Evolutionary conservation across 2,888 invertebrate species (phyloP).

Genomic region (Cephus rjabovi): DNA sequence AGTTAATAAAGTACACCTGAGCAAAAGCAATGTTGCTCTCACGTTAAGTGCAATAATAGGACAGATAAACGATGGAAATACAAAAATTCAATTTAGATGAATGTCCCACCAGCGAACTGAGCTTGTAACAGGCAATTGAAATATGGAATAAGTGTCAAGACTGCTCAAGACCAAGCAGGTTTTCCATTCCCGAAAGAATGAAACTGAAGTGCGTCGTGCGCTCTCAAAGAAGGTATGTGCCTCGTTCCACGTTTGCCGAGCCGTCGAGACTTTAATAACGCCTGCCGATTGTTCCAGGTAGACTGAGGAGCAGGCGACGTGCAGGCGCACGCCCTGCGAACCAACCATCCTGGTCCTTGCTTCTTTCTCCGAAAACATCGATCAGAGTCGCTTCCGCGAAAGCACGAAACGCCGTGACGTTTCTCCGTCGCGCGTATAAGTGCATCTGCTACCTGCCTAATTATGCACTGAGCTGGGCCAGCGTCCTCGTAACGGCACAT

Average conservation of each 20-base stretch:
- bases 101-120: too few relatives aligned
- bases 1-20: too few relatives aligned
- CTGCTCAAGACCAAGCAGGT: not conserved
- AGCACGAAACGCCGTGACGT: not conserved
- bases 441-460: too few relatives aligned
- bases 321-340: not conserved
- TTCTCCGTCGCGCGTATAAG: not conserved
- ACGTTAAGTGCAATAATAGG: too few relatives aligned
- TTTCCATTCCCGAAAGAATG: not conserved
- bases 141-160: not conserved
- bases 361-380: not conserved
- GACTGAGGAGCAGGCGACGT: not conserved
- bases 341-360: not conserved
- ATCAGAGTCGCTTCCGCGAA: not conserved
- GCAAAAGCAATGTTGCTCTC: too few relatives aligned
- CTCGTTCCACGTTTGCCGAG: not conserved
- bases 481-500: not conserved
- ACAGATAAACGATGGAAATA: too few relatives aligned
- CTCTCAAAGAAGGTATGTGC: not conserved
- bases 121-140: too few relatives aligned
- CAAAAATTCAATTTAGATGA: too few relatives aligned
- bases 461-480: too few relatives aligned
- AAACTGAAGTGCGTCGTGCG: not conserved
- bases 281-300: not conserved
- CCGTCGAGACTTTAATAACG: not conserved